These are phyloP conservation scores for Cassiopea xamachana DNA, from an alignment of 30 jellyfish, hydroid and myxozoan genomes.

Conservation along the genomic window DNA sequence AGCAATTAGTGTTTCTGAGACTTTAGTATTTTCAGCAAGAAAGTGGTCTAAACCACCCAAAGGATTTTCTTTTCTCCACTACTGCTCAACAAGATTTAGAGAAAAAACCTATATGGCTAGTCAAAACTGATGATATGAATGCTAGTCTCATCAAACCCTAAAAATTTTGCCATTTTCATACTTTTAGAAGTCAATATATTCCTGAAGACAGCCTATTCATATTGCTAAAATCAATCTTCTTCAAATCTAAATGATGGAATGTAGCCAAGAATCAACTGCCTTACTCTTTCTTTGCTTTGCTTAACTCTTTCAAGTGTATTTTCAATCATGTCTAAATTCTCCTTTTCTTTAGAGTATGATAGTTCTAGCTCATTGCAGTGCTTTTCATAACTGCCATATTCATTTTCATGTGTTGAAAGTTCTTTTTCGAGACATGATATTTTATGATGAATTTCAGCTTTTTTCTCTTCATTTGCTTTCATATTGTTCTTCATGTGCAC, in stretches of 20 bases:
- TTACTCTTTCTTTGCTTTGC: slow-evolving; percentile 68
- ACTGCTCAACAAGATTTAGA: no score
- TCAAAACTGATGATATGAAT: no score
- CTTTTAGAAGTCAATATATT: no score
- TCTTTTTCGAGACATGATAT: slow-evolving; percentile 29
- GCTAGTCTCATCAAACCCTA: no score
- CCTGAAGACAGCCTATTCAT: not conserved
- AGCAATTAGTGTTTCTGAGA: no score
- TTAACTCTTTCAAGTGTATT: slow-evolving; percentile 55
- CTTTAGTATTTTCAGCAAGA: no score
- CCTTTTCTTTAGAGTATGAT: slow-evolving; percentile 48
- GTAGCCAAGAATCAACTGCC: slow-evolving; percentile 29
- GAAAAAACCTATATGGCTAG: no score
- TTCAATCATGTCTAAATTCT: slow-evolving; percentile 59
- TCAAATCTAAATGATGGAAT: slow-evolving; percentile 61
- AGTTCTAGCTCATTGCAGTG: slow-evolving; percentile 42
- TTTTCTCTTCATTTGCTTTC: slow-evolving; percentile 40
- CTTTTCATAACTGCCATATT: not conserved
- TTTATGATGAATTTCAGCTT: slow-evolving; percentile 27
- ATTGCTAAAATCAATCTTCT: not conserved
- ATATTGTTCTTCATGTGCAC: slow-evolving; percentile 15
- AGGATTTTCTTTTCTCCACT: no score
- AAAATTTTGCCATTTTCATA: no score
- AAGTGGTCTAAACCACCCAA: no score
- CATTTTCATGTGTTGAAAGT: slow-evolving; percentile 18